Evolutionary conservation across 2,888 invertebrate genomes (phyloP), one percentile per base, ranked within the genome.

Genomic region (Julus scanicus): DNA sequence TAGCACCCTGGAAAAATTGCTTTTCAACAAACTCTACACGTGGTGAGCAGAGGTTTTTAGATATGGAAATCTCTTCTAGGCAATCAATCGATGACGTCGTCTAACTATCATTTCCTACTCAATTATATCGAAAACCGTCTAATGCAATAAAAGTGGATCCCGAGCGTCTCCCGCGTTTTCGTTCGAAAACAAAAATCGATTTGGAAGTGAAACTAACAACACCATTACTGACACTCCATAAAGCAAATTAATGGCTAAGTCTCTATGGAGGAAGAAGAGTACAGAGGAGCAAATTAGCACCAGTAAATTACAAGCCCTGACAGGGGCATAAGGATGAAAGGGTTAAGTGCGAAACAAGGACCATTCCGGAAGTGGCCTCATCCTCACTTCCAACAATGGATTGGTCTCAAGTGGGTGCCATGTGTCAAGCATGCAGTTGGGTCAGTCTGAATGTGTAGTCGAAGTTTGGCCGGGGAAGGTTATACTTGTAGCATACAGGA

Each of bases 221-320:
- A 39, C 83, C 83, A 83, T 83, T 83, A 83, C 83, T 39, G 39
- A 83, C 83, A 83, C 83, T 83, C 83, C 83, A 83, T 83, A 83
- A 83, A 83, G 83, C 83, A 83, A 83, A 83, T 83, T 83, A 83
- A 83, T 83, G 83, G 20, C 83, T 8, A 83, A 80, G 53, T 13
- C 29, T 83, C 83, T 83, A 39, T 29, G 39, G 83, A 83, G 83
- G 15, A 83, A 83, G 83, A 29, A 17, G 20, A 20, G 9, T 39
- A 29, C 83, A 83, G 39, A 39, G 17, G 29, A 39, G 83, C 83
- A 83, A 83, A 83, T 83, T 83, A 39, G 39, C 83, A 20, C 83
- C 83, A 20, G 83, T 83, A 83, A 83, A 83, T 83, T 53, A 53
- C 53, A 53, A 13, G 53, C 53, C 53, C 53, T 53, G 53, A 53